Base-by-base conservation (phyloP, 1,140 invertebrate genomes). In the Drosophila parabipectinata region DNA sequence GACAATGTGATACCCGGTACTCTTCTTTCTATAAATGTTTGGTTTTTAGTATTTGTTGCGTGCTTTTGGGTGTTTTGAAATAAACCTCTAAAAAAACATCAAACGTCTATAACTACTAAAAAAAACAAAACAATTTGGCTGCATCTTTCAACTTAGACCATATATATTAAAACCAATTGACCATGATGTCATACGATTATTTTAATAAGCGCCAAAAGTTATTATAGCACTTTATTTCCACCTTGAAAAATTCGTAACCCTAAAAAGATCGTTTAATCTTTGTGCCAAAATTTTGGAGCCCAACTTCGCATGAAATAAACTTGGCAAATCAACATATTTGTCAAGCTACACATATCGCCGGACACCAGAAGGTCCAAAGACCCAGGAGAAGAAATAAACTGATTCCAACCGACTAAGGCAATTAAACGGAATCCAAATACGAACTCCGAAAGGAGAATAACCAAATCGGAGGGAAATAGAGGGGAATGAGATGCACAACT, bases 291-390 rank as follows among this genome's bases (percentile, higher is more conserved):
- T 7, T 5, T 9, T 48, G 66, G 24, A 3, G 8, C 51, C 48
- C 12, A 51, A 10, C 5, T 34, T 32, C 48, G 48, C 48, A 28
- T n/a, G 18, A 57, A 34, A 53, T 18, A 54, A 67, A 55, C 44
- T 48, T 58, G 57, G 64, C 63, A 79, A 66, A 76, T 80, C 76
- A 79, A 76, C 58, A 84, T 72, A 79, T 77, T 84, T 76, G 72
- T 84, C 76, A 84, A 79, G 80, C 76, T 72, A 79, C 76, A 84
- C 80, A 71, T 67, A 56, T 37, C 21, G 34, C 41, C 14, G 44
- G 15, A 39, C 28, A 62, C 12, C 53, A 37, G 47, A 48, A 30
- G 14, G n/a, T 14, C 32, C 30, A 4, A 45, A 21, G 39, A 67
- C 15, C 12, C n/a, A 9, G 56, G 12, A 18, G 2, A 37, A 28